Evolutionary conservation across 2,113 vertebrate genomes (phyloP), one percentile per base, ranked within the genome.

Genomic region (Sminthopsis crassicaudata): DNA sequence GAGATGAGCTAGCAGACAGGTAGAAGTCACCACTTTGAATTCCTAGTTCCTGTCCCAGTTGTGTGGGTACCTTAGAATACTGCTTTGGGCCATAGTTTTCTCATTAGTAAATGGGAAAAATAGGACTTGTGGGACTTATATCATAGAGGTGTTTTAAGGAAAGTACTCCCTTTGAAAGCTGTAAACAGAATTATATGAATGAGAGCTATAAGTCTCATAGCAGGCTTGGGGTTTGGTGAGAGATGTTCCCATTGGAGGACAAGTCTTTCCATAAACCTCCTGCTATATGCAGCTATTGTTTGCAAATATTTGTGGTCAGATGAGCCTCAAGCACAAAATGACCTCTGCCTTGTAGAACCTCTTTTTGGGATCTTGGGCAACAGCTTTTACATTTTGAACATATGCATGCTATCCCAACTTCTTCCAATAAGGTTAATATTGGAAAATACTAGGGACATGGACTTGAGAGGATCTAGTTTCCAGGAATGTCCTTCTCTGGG

Each of bases 401-500:
- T 10, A 60, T 60, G 9, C 27, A 30, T 30, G 9, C 27, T 25
- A 2, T 46, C 91, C 51, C 0, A 0, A 8, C 42, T n/a, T 96
- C 57, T 90, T 27, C 67, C 27, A 46, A 30, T 3, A 36, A 89
- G 92, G 54, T n/a, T 55, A 89, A 88, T 30, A 76, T 16, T n/a
- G 53, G 92, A 54, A 84, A 90, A 8, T 42, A 76, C 1, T 25
- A 95, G 55, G 88, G 42, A 90, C 36, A 14, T 0, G 95, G 42
- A 90, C 30, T 10, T 48, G 14, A 6, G 60, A 92, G 93, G 46
- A 9, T 27, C 90, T 76, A 92, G 88, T 76, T 96, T 97, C 96
- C 93, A 89, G 96, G 94, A 93, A 94, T n/a, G 5, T 36, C 48
- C n/a, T n/a, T n/a, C 88, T 90, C 90, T 91, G 54, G 96, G 95